Percentiles rank a stretch among this genome's conserved stretches.
Evolutionary conservation across 2,113 vertebrate genomes (phyloP).

Genomic region (Antigone vipio): DNA sequence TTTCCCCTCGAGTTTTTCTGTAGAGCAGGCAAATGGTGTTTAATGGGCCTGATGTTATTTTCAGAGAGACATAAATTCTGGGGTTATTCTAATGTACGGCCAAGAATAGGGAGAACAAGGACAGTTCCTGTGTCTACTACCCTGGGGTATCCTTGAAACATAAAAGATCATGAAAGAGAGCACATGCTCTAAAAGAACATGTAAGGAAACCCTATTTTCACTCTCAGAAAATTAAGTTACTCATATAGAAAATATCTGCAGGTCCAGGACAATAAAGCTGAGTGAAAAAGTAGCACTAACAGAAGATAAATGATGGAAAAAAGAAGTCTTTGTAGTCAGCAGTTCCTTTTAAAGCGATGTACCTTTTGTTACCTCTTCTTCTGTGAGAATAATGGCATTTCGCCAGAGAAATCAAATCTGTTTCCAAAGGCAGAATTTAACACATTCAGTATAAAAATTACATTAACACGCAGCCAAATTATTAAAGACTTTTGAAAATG

Average conservation of each 20-base stretch:
- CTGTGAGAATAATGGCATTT: background rate
- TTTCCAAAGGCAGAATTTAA: background rate
- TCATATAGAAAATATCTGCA: background rate
- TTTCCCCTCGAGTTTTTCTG: background rate
- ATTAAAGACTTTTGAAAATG: background rate
- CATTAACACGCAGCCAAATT: background rate
- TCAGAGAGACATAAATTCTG: background rate
- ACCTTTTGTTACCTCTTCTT: background rate
- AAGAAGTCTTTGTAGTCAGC: background rate
- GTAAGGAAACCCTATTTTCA: background rate
- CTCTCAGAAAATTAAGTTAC: background rate
- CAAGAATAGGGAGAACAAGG: background rate
- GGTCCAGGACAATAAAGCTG: background rate
- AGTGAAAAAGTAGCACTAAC: background rate
- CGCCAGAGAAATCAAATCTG: background rate
- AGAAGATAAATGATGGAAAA: background rate
- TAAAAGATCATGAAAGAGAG: background rate
- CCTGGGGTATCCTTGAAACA: background rate
- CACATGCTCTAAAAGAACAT: background rate
- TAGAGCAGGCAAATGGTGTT: background rate
- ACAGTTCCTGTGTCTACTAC: background rate
- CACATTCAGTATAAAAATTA: background rate
- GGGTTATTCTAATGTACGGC: background rate
- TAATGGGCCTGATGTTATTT: conserved; percentile 21
- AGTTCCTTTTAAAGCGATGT: background rate